phyloP scores from a whole-genome alignment of 2,888 invertebrate genomes.

The Acanthosepion lycidas region DNA sequence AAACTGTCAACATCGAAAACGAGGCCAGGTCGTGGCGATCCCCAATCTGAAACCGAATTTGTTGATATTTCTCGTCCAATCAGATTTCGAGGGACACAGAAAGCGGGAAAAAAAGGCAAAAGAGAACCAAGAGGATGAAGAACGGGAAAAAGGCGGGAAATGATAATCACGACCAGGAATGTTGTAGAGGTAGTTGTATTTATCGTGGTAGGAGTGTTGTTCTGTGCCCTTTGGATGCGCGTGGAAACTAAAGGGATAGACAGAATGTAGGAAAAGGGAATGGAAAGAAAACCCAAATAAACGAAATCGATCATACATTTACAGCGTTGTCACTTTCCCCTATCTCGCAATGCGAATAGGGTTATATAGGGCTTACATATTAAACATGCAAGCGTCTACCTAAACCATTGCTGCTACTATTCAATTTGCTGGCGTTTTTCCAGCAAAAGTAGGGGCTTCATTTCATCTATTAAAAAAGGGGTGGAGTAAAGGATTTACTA shows the following conservation, averaged over 20 bases:
- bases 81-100: neutral
- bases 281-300: neutral
- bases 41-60: neutral
- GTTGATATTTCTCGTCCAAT: neutral
- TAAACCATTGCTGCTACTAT: neutral
- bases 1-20: constrained; percentile 8
- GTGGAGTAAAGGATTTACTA: neutral
- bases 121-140: neutral
- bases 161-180: neutral
- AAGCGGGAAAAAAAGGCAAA: neutral
- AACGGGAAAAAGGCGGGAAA: neutral
- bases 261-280: neutral
- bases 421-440: neutral
- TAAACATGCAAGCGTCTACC: neutral
- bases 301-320: neutral
- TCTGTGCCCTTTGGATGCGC: neutral
- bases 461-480: neutral
- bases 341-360: constrained; percentile 11
- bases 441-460: neutral
- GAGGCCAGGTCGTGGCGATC: constrained; percentile 33
- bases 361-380: constrained; percentile 21
- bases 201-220: neutral
- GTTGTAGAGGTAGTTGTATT: neutral
- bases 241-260: neutral
- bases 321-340: neutral